Base-by-base conservation (phyloP, 53 echinoderm and acorn worm genomes). In the Actinopyga echinites region DNA sequence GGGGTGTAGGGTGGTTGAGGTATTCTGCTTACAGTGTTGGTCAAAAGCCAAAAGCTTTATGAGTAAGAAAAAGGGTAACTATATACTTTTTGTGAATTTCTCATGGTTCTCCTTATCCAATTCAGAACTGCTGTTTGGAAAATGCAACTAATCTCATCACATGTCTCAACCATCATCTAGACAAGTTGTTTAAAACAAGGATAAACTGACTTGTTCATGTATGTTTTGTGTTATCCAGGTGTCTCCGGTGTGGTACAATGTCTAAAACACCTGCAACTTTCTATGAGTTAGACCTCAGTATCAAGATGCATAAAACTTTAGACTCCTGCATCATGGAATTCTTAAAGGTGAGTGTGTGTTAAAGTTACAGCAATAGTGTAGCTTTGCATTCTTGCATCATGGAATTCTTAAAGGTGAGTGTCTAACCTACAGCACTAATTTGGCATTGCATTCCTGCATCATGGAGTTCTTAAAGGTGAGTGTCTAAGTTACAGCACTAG, bases 271-370 rank as follows among this genome's bases (percentile, higher is more conserved):
- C 89, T 11, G 90, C 99, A 26, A 86, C 85, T 49, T 99, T 99
- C 89, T 99, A 99, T 53, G 99, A 99, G 66, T 79, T 99, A 10
- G 99, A 99, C 82, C 88, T 99, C 19, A 99, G 94, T 82, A 99
- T 99, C 77, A 94, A 99, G 84, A 92, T 89, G 44, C 99, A 94
- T 64, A 90, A 79, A 64, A 88, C 92, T 61, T 86, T 99, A 6
- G 90, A 89, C 13, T 94, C 92, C 69, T 88, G 92, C 56, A 88
- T 99, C n/a, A 79, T 80, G 32, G 96, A 96, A 86, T 96, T 96
- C 56, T 84, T 95, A n/a, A 68, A 93, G 91, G 93, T 91, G 69
- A 69, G 69, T 69, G 24, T 37, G 5, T 1, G 7, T 37, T 3
- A 7, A 7, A 7, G 12, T 44, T 13, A 44, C 1, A 1, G n/a